Evolutionary conservation across 1,140 invertebrate species (phyloP), one percentile per base, ranked within the genome.

Genomic region (Trachymyrmex septentrionalis): DNA sequence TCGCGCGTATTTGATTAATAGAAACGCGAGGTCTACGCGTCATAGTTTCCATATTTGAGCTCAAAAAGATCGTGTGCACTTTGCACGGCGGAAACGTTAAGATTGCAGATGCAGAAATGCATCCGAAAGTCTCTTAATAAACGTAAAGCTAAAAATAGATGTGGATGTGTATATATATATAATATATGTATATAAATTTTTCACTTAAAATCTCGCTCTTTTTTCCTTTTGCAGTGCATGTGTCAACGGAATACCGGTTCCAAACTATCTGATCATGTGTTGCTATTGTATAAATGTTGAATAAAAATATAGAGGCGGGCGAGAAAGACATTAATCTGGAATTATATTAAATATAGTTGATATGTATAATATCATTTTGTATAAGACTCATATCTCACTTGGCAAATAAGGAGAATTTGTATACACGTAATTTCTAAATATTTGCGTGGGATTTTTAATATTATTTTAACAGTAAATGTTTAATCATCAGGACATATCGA

Each of bases 331-430:
- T 55, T 80, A 19, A 69, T 67, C 34, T 72, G 50, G 48, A 81
- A 81, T 78, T 72, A 72, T 72, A 55, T 81, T 69, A 81, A 55
- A 71, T 81, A 64, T 64, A 72, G 16, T 57, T 81, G 66, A 81
- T 81, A 81, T 81, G 78, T 81, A 53, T 81, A 50, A 48, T 75
- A 78, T 16, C 27, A 16, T 53, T 24, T 67, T 81, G n/a, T 69
- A 57, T 71, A 72, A 57, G 78, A 81, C 57, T 57, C 57, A 44
- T 44, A 57, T 19, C 78, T 81, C 64, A 34, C 48, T 71, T 72
- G 66, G n/a, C 66, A 81, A 59, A 81, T 66, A 72, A 34, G 44
- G 34, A 14, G 72, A 38, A 81, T 10, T 81, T 38, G 10, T 9
- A 59, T 21, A 67, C 14, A 7, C 16, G n/a, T 38, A 59, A 0